Conservation (phyloP, 53 echinoderm and acorn worm species). For the Pentamera pediparva region DNA sequence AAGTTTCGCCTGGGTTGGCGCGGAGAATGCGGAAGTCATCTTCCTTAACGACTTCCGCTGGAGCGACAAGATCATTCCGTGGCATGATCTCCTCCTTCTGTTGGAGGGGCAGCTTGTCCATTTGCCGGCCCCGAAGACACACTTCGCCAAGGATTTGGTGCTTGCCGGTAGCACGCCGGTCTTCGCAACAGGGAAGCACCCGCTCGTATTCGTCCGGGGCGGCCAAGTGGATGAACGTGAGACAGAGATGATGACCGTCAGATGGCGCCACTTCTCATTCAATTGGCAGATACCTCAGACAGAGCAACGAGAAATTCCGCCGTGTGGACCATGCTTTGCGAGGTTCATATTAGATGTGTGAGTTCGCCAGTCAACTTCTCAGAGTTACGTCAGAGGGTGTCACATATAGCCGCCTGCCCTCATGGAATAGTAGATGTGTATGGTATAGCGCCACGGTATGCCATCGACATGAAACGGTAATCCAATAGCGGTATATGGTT, state of each 20-base stretch:
- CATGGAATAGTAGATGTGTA: too few species aligned
- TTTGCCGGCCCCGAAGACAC: neutral
- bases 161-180: neutral
- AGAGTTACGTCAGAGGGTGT: too few species aligned
- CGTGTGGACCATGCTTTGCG: conserved; percentile 14
- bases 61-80: conserved; percentile 14
- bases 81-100: conserved; percentile 9
- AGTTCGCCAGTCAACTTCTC: too few species aligned
- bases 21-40: conserved; percentile 4
- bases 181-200: neutral
- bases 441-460: too few species aligned
- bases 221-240: conserved; percentile 14
- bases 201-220: neutral
- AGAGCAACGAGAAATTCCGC: neutral
- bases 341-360: neutral
- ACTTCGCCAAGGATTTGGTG: neutral
- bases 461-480: too few species aligned
- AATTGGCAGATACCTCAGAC: neutral
- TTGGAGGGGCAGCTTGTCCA: neutral
- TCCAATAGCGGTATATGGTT: too few species aligned
- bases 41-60: conserved; percentile 21
- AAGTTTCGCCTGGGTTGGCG: neutral
- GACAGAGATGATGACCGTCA: conserved; percentile 34
- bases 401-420: too few species aligned
- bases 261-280: conserved; percentile 24